Percentiles rank a stretch among this genome's conserved stretches.
These are phyloP conservation scores for Drosophila subpulchrella DNA, from an alignment of 1,140 invertebrate species.

Conservation along the genomic window DNA sequence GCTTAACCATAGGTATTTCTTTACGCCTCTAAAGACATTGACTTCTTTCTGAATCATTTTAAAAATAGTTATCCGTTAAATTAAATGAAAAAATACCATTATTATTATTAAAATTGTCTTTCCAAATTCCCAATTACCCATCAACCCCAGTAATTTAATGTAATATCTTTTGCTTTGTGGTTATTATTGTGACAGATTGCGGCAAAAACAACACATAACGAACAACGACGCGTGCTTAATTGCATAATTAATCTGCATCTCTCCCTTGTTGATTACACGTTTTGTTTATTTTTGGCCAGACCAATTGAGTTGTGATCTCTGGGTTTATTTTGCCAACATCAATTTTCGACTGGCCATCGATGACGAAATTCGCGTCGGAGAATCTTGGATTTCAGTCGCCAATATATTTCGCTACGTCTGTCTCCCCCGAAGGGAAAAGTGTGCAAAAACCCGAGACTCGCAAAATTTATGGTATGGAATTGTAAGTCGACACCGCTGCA, in stretches of 20 bases:
- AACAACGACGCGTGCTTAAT: constrained; percentile 73
- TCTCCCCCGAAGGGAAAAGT: constrained; percentile 7
- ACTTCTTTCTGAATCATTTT: too few species aligned
- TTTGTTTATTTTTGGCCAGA: constrained; percentile 67
- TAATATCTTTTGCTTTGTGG: constrained; percentile 48
- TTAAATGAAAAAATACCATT: too few species aligned
- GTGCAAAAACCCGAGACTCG: constrained; percentile 14
- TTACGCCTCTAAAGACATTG: too few species aligned
- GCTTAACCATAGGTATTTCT: too few species aligned
- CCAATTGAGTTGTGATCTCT: constrained; percentile 45
- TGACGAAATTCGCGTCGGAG: constrained; percentile 10
- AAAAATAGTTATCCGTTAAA: too few species aligned
- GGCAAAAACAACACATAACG: background rate
- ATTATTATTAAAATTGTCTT: background rate
- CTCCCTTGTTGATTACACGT: constrained; percentile 58
- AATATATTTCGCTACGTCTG: constrained; percentile 11
- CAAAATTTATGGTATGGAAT: constrained; percentile 16
- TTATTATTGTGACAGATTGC: constrained; percentile 44
- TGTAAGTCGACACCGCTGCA: constrained; percentile 71
- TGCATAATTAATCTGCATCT: constrained; percentile 74
- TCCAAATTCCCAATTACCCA: background rate
- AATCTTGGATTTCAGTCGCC: constrained; percentile 36
- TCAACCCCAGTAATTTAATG: constrained; percentile 14
- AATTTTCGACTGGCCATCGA: constrained; percentile 23
- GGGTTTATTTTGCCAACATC: constrained; percentile 12